phyloP scores from a whole-genome alignment of 2,797 vertebrate genomes.

The Pelochelys cantorii region DNA sequence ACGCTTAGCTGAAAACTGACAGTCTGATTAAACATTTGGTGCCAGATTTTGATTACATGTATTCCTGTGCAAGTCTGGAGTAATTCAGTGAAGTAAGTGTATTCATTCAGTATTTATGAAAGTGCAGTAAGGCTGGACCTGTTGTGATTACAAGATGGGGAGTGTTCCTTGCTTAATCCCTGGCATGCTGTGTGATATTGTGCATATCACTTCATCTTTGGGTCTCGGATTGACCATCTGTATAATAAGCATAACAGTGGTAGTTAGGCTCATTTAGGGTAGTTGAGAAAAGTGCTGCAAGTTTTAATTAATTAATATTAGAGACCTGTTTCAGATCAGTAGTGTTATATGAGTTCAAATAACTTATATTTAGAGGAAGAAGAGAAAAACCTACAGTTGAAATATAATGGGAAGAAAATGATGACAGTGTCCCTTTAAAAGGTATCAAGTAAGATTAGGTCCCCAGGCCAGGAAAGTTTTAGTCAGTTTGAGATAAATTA shows the following conservation, averaged over 20 bases:
- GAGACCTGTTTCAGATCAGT: neutral
- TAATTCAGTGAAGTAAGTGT: neutral
- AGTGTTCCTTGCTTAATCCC: neutral
- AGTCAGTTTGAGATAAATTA: slow-evolving; percentile 76
- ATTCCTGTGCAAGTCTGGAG: neutral
- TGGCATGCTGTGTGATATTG: neutral
- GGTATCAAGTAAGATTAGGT: slow-evolving; percentile 61
- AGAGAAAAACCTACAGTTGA: slow-evolving; percentile 43
- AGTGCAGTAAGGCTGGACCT: neutral
- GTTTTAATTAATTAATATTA: neutral
- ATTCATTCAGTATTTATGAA: slow-evolving; percentile 5
- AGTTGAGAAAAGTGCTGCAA: neutral
- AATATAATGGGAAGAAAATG: slow-evolving; percentile 33
- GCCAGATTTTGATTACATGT: slow-evolving; percentile 30
- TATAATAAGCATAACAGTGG: neutral
- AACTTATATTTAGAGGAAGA: neutral
- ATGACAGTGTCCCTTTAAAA: slow-evolving; percentile 26
- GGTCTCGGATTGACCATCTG: neutral
- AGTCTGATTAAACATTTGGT: slow-evolving; percentile 48
- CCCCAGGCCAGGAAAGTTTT: slow-evolving; percentile 70
- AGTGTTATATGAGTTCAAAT: neutral
- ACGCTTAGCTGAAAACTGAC: slow-evolving; percentile 38
- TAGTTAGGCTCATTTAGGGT: neutral
- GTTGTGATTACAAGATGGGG: neutral
- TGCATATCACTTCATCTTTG: neutral